Evolutionary conservation across 64 coral and sea anemone species (phyloP), one percentile per base, ranked within the genome.

Genomic region (Pocillopora damicornis): DNA sequence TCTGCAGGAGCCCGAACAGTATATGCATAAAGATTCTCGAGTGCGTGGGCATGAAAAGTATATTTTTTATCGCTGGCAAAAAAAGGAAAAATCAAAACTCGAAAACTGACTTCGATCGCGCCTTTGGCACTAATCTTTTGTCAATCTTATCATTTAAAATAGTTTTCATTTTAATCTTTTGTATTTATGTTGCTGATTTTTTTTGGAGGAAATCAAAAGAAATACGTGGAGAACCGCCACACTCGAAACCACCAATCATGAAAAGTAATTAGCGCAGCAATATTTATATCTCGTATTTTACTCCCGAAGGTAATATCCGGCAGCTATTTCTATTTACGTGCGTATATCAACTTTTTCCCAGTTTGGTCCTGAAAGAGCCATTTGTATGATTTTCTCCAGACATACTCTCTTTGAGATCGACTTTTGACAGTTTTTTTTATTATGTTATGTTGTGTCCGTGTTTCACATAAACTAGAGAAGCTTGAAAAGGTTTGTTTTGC

Each of bases 281-380:
- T 85, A 85, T 85, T 85, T 85, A 65, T 85, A 72, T 35, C 64
- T 58, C 81, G 71, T 85, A 73, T 85, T 85, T 85, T 58, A 85
- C 81, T 85, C 68, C 35, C 18, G 18, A 22, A 67, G 81, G 58
- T 38, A 68, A 73, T 72, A 72, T 72, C 38, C 65, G 64, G 81
- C 61, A 23, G 64, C 37, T 85, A 85, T 85, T 69, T 83, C 17
- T 30, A 5, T 38, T 63, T 34, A 83, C n/a, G 37, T 17, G 35
- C 15, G 34, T 15, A 35, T 42, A 63, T 65, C 58, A 30, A 30
- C 30, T 30, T 83, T 72, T 85, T 45, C 37, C 20, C 22, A 36
- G 37, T 42, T 26, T 72, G 63, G 72, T 36, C 58, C 65, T 37
- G n/a, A 68, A 13, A 68, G 35, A 11, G 30, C 25, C 60, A 64